These are phyloP conservation scores for Camponotus floridanus DNA, from an alignment of 1,140 invertebrate species.

Conservation along the genomic window DNA sequence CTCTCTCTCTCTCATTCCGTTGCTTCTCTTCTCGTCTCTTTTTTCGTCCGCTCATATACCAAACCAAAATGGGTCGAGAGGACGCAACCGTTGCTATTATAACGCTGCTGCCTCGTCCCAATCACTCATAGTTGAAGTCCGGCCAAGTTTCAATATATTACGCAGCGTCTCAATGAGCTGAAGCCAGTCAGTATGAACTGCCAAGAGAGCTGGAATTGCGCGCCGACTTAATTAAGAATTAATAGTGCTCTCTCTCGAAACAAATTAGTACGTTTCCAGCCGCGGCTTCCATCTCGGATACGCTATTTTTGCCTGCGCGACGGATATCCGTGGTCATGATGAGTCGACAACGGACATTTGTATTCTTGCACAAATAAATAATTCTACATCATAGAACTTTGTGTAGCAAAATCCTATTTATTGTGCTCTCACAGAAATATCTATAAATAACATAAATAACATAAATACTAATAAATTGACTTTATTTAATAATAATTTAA, in stretches of 20 bases:
- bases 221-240: constrained; percentile 82
- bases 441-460: not conserved
- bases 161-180: constrained; percentile 78
- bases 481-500: constrained; percentile 17
- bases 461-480: not conserved
- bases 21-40: not conserved
- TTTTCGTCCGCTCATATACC: constrained; percentile 17
- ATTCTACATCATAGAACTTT: not conserved
- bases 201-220: constrained; percentile 74
- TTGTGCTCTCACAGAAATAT: constrained; percentile 12
- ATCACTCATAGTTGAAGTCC: constrained; percentile 82
- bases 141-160: constrained; percentile 83
- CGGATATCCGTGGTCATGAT: constrained; percentile 1
- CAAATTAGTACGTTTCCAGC: constrained; percentile 51
- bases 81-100: constrained; percentile 76
- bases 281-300: not conserved
- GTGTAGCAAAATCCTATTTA: not conserved
- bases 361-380: constrained; percentile 1
- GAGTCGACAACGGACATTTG: not conserved
- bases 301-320: constrained; percentile 8
- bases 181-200: constrained; percentile 75
- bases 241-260: constrained; percentile 73
- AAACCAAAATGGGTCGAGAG: constrained; percentile 76
- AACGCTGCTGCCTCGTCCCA: constrained; percentile 76
- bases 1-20: constrained; percentile 21